Evolutionary conservation across 2,113 vertebrate genomes (phyloP), one percentile per base, ranked within the genome.

Genomic region (Grallaria varia): DNA sequence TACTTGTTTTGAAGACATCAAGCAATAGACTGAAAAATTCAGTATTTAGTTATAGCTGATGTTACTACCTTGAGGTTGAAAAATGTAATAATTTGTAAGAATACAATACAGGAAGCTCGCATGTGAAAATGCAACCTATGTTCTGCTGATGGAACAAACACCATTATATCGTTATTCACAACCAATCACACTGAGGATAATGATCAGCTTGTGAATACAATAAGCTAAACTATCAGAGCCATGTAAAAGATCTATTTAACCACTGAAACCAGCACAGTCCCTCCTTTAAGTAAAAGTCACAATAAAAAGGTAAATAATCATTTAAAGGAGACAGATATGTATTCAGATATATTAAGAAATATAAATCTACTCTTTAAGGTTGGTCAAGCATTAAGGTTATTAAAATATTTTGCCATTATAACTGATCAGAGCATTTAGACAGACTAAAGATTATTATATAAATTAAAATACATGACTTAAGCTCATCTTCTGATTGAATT

Each of bases 401-500:
- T 96, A 83, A 96, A 93, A 88, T 72, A 93, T 92, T 92, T 84
- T 92, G 67, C 68, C 47, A 76, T 62, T 62, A 53, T 63, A 95
- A 94, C 83, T 94, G 80, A 90, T 84, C 56, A 92, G 44, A 82
- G 35, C 44, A 90, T 64, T 90, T 93, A 90, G 53, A 87, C 44
- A 55, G 50, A 45, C 19, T 45, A 45, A 45, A 45, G 44, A 45
- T 45, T 45, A 18, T 13, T 19, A 18, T 44, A 94, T 85, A 95
- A 64, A 87, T 49, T 44, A 82, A 93, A 93, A 79, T 37, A 83
- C 35, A 20, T 75, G 92, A 75, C 44, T 94, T 89, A 95, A 83
- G 47, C 86, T 94, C 64, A 81, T 82, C 86, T 85, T 96, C 72
- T 90, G 89, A 94, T 40, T 75, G 37, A 91, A 95, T 96, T 96